Base-by-base conservation (phyloP, 2,797 vertebrate species). In the Acanthurus leucopareius region DNA sequence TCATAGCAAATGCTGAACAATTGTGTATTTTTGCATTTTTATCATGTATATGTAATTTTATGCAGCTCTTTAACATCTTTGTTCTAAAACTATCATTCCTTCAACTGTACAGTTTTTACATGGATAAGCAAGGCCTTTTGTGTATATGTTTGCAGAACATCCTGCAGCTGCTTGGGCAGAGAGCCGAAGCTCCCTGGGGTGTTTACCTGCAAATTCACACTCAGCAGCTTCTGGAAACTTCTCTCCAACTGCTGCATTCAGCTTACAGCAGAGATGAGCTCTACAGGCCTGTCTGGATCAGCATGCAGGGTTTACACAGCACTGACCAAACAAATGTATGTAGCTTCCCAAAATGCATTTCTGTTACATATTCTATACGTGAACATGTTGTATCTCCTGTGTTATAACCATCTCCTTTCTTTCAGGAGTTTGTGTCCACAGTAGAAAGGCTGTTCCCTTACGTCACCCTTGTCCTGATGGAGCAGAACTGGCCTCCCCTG, bases 231-330 rank as follows among this genome's bases (percentile, higher is more conserved):
- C 95, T 97, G 25, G 86, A 84, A 42, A 89, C 89, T 1, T 86
- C 95, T 1, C 93, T 97, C 10, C 14, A 53, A 1, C 52, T 89
- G 4, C 94, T 97, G 58, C 82, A 80, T 2, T 66, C 58, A 5
- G 81, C 90, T 4, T 95, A 95, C 22, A 13, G 69, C 40, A 65
- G 63, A 1, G 82, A 91, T 48, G 45, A 38, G 17, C 93, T 97
- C 35, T 81, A 88, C 71, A 78, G 90, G 57, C 96, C 95, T 0
- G 86, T 95, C 38, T 97, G 96, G 96, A 61, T 97, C 7, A 92
- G 90, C 80, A 89, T 95, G 93, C 93, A 92, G 1, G 20, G 91
- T 48, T 86, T 92, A 58, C 79, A 93, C 0, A 84, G 88, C 40
- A 73, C 59, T 25, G 91, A 94, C 63, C 52, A 10, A 4, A 79